These are phyloP conservation scores for Dendrolimus houi DNA, from an alignment of 2,888 invertebrate genomes.

Conservation along the genomic window DNA sequence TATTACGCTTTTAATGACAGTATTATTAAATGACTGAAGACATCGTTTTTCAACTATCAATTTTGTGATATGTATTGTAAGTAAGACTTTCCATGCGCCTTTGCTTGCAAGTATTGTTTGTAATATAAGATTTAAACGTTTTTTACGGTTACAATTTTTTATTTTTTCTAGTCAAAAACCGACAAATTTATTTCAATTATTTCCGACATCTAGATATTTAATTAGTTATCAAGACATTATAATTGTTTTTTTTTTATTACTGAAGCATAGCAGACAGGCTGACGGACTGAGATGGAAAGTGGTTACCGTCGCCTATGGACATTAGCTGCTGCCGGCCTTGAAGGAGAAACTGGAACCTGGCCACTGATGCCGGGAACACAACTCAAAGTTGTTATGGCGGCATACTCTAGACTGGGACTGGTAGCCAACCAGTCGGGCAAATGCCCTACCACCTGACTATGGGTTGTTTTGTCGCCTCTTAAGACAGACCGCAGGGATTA, in stretches of 20 bases:
- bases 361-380: background rate
- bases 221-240: no score
- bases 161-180: no score
- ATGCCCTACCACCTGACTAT: background rate
- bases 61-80: no score
- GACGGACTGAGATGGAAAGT: background rate
- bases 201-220: no score
- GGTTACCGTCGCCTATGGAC: background rate
- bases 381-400: background rate
- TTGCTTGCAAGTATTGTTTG: no score
- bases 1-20: background rate
- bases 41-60: no score
- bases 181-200: no score
- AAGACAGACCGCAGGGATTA: background rate
- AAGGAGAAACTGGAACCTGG: background rate
- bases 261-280: background rate
- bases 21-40: no score
- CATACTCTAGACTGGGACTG: background rate
- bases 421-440: background rate
- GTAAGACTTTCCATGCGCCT: no score
- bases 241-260: background rate
- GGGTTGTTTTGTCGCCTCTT: background rate
- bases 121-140: no score
- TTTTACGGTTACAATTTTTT: no score
- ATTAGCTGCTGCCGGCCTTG: background rate